Conservation (phyloP, 2,797 vertebrate genomes). For the Brachyalestes nurse region DNA sequence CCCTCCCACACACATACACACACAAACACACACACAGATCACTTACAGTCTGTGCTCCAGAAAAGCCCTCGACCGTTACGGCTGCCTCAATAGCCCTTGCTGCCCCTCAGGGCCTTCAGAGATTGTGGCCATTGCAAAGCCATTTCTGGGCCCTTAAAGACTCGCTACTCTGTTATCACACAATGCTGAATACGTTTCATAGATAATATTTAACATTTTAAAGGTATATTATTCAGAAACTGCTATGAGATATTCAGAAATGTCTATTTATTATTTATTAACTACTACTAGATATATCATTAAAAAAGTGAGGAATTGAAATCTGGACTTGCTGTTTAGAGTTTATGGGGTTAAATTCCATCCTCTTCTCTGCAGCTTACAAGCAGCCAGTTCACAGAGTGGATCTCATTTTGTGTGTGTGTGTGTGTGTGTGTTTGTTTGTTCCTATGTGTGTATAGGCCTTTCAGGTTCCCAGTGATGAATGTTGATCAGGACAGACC, state of each 20-base stretch:
- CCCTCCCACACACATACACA: too few relatives aligned
- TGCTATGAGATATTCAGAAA: not conserved
- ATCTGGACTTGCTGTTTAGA: not conserved
- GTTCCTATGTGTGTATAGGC: slow-evolving; percentile 17
- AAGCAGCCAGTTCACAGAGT: not conserved
- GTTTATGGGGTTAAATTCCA: not conserved
- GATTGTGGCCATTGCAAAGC: not conserved
- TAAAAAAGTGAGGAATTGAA: not conserved
- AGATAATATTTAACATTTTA: too few relatives aligned
- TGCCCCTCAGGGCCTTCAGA: not conserved
- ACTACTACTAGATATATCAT: too few relatives aligned
- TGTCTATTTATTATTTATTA: too few relatives aligned
- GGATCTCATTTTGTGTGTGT: not conserved
- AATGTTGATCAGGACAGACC: slow-evolving; percentile 97
- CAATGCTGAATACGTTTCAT: too few relatives aligned
- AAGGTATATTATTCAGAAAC: not conserved
- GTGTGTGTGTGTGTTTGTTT: slow-evolving; percentile 22
- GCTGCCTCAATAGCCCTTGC: not conserved
- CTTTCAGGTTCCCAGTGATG: slow-evolving; percentile 83
- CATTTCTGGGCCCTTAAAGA: not conserved
- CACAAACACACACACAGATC: not conserved
- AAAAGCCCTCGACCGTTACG: slow-evolving; percentile 14
- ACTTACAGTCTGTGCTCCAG: slow-evolving; percentile 28
- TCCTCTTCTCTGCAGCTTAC: too few relatives aligned
- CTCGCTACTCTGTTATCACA: too few relatives aligned